phyloP scores from a whole-genome alignment of 2,797 vertebrate genomes.

The Myiotriccus ornatus region DNA sequence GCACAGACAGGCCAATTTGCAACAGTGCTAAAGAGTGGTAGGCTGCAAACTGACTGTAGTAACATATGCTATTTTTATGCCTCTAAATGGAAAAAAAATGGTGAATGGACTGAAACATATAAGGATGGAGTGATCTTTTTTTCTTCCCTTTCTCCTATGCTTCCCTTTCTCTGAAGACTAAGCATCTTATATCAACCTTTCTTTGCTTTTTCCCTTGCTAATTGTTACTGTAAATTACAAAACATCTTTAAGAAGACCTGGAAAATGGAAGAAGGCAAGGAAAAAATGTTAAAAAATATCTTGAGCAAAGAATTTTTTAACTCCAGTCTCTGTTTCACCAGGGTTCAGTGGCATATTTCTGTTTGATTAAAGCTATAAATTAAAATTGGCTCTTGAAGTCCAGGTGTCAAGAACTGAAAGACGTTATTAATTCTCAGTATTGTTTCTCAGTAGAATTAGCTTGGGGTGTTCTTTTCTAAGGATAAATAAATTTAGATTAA shows the following conservation, averaged over 20 bases:
- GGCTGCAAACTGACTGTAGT: background rate
- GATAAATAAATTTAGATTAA: background rate
- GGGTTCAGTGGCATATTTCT: background rate
- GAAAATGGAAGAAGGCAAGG: background rate
- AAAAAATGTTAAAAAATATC: background rate
- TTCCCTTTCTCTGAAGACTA: background rate
- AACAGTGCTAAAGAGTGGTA: background rate
- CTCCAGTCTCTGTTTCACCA: background rate
- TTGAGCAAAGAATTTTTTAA: background rate
- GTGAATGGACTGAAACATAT: background rate
- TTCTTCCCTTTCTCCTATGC: background rate
- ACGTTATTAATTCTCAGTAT: background rate
- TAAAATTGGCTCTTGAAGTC: background rate
- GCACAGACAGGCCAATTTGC: background rate
- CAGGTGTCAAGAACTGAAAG: background rate
- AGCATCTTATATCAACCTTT: background rate
- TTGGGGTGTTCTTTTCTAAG: background rate
- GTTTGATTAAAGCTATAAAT: background rate
- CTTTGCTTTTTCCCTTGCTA: background rate
- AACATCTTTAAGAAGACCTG: background rate
- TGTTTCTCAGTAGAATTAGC: background rate
- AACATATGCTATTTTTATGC: background rate
- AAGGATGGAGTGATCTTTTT: background rate
- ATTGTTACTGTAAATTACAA: background rate
- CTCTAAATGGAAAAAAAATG: background rate